phyloP scores from a whole-genome alignment of 2,113 vertebrate genomes.

The Macrotus californicus region DNA sequence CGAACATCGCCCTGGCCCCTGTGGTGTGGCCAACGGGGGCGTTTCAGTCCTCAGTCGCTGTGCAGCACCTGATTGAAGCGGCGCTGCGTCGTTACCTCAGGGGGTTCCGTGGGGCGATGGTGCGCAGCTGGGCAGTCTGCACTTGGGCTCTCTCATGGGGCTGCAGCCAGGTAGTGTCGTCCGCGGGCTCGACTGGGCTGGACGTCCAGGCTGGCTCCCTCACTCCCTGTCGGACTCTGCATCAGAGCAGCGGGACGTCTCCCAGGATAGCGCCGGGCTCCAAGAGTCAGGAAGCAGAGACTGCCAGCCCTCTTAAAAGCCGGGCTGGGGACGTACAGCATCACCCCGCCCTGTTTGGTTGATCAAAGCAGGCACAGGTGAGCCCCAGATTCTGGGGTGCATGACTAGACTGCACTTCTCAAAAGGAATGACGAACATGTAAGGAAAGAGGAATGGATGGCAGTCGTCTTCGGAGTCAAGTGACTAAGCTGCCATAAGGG shows the following conservation, averaged over 20 bases:
- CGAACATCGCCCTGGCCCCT: neutral
- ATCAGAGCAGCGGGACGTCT: neutral
- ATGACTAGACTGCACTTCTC: neutral
- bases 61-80: neutral
- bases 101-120: neutral
- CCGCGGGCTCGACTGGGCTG: neutral
- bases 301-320: neutral
- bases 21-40: neutral
- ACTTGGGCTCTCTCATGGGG: neutral
- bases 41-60: neutral
- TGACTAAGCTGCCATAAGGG: accelerated
- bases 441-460: neutral
- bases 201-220: neutral
- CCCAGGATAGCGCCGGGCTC: neutral
- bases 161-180: neutral
- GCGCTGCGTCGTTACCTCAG: neutral
- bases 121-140: neutral
- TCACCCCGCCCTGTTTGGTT: neutral
- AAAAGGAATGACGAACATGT: accelerated
- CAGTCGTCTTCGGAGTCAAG: neutral
- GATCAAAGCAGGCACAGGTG: neutral
- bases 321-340: neutral
- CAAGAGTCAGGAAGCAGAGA: neutral
- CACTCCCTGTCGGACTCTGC: accelerated
- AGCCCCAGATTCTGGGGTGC: neutral